Percentiles rank a stretch among this genome's conserved stretches.
These are phyloP conservation scores for Acromyrmex echinatior DNA, from an alignment of 1,140 invertebrate species.

Conservation along the genomic window DNA sequence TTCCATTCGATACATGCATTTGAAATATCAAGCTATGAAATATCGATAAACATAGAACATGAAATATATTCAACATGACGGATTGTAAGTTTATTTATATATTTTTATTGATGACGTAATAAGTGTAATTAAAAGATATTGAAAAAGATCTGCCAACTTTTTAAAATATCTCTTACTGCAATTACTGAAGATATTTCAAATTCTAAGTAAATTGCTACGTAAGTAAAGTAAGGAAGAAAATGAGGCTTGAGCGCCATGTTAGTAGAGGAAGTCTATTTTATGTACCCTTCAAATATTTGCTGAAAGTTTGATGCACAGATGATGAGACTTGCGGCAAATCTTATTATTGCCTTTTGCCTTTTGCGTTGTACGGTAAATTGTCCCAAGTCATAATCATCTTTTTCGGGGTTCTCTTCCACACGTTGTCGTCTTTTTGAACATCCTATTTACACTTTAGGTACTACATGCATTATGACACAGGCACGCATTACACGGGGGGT, in stretches of 20 bases:
- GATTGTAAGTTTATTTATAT: neutral
- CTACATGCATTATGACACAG: constrained; percentile 13
- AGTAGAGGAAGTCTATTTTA: constrained; percentile 26
- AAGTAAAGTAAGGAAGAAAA: constrained; percentile 24
- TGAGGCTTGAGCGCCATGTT: neutral
- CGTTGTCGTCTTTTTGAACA: neutral
- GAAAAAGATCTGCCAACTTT: neutral
- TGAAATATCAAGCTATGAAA: neutral
- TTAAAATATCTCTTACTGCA: neutral
- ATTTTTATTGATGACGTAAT: neutral
- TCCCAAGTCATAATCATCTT: constrained; percentile 13
- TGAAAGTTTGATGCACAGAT: constrained; percentile 25
- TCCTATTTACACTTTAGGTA: neutral
- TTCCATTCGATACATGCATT: neutral
- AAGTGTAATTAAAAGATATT: neutral
- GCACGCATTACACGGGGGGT: neutral
- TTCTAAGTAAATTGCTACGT: constrained; percentile 28
- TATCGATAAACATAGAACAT: neutral
- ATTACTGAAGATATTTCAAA: neutral
- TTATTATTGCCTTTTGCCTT: constrained; percentile 32
- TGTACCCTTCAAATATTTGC: constrained; percentile 47
- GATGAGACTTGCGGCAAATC: constrained; percentile 27
- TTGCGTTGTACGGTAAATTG: constrained; percentile 7
- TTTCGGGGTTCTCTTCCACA: neutral
- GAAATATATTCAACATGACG: neutral